phyloP scores from a whole-genome alignment of 2,797 vertebrate genomes.

The Pangasius djambal region DNA sequence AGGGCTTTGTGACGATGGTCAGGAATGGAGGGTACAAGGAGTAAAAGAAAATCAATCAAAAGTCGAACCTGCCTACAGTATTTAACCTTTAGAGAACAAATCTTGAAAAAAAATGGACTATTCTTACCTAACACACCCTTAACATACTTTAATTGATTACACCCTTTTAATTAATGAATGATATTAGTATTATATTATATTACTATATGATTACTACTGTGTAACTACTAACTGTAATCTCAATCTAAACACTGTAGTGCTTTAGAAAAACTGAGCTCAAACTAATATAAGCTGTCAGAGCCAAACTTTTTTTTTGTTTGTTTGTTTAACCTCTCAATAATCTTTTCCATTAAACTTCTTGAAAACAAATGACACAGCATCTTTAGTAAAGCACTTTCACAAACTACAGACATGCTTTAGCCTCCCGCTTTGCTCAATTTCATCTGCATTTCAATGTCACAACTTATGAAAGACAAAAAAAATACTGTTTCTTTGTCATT shows the following conservation, averaged over 20 bases:
- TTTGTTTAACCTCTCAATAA: conserved; percentile 21
- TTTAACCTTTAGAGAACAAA: background rate
- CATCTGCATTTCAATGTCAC: conserved; percentile 34
- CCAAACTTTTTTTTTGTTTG: background rate
- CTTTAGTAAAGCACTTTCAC: background rate
- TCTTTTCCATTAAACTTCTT: conserved; percentile 20
- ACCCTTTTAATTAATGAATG: background rate
- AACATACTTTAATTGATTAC: conserved; percentile 1
- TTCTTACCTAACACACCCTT: background rate
- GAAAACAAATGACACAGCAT: conserved; percentile 13
- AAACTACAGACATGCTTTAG: conserved; percentile 20
- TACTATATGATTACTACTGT: too few species aligned
- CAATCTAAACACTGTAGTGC: background rate
- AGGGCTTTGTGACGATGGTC: background rate
- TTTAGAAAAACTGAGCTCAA: background rate
- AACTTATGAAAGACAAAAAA: conserved; percentile 30
- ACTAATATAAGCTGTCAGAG: background rate
- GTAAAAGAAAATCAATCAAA: background rate
- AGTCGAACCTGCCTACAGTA: background rate
- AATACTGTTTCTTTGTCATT: conserved; percentile 23
- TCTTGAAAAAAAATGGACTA: background rate
- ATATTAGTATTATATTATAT: background rate
- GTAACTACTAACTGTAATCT: background rate
- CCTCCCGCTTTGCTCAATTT: conserved; percentile 29
- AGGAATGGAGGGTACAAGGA: background rate